Conservation (phyloP, 1,140 invertebrate genomes). For the Parasteatoda tepidariorum region DNA sequence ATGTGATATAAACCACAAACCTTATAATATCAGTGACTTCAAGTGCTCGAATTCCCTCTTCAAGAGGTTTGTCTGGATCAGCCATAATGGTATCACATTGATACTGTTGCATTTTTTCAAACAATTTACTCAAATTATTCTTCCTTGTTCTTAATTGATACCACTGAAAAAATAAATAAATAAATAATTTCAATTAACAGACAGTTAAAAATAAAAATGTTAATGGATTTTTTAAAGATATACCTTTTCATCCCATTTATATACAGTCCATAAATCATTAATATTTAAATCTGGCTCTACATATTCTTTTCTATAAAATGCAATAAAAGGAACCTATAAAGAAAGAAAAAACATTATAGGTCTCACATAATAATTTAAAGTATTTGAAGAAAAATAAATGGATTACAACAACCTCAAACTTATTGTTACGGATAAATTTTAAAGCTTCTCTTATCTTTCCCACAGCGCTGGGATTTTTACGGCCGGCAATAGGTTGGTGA, state of each 20-base stretch:
- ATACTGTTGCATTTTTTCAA: constrained; percentile 93
- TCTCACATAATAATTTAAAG: neutral
- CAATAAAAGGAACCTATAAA: constrained; percentile 90
- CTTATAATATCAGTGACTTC: constrained; percentile 62
- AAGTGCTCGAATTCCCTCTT: constrained; percentile 78
- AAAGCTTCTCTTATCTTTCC: constrained; percentile 93
- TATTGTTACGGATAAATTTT: constrained; percentile 95
- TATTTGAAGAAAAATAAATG: no score
- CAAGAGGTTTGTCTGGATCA: constrained; percentile 84
- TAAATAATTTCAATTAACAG: neutral
- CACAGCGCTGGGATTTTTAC: constrained; percentile 75
- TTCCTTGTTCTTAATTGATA: constrained; percentile 91
- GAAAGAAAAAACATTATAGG: neutral
- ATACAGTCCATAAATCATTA: constrained; percentile 97
- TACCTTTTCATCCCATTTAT: constrained; percentile 93
- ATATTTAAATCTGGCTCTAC: constrained; percentile 94
- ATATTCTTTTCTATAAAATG: constrained; percentile 98
- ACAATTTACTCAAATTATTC: constrained; percentile 82
- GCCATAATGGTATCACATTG: constrained; percentile 87
- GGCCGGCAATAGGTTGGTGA: constrained; percentile 62
- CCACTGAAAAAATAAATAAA: constrained; percentile 75
- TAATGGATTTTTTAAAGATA: neutral
- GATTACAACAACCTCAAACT: constrained; percentile 84
- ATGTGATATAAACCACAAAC: no score
- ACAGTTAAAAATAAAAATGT: neutral